A percentile compares a stretch with the other conserved stretches of the same genome.
Evolutionary conservation across 1,140 invertebrate species (phyloP).

Genomic region (Drosophila busckii): DNA sequence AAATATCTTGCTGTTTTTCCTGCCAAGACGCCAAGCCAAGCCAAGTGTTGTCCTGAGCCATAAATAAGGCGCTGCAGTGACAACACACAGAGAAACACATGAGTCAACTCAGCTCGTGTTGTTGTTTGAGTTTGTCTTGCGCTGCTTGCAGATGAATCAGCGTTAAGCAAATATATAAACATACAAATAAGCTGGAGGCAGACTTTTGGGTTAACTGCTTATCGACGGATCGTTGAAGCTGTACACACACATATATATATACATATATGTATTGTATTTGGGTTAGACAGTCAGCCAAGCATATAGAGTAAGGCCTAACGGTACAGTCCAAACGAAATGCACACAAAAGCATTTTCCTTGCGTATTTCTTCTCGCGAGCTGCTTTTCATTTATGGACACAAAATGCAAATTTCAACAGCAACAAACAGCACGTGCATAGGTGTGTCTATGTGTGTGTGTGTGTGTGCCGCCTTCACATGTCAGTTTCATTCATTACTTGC

Average conservation of each 20-base stretch:
- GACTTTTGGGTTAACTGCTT: conserved; percentile 8
- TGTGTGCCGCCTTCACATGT: not conserved
- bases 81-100: conserved; percentile 26
- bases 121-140: conserved; percentile 30
- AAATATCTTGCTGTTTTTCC: too few relatives aligned
- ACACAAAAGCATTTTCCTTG: conserved; percentile 23
- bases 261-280: conserved; percentile 52
- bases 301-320: conserved; percentile 53
- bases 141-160: conserved; percentile 56
- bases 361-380: conserved; percentile 13
- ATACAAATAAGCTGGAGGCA: conserved; percentile 14
- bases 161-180: conserved; percentile 29
- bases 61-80: conserved; percentile 33
- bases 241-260: too few relatives aligned
- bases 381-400: conserved; percentile 56
- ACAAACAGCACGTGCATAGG: conserved; percentile 50
- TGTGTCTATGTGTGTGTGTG: not conserved
- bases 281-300: conserved; percentile 69
- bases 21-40: not conserved
- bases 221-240: too few relatives aligned
- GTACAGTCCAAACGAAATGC: conserved; percentile 43
- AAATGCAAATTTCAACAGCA: conserved; percentile 57
- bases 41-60: conserved; percentile 35
- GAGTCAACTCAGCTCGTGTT: conserved; percentile 62
- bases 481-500: conserved; percentile 1